Evolutionary conservation across 2,797 vertebrate genomes (phyloP).

Genomic region (Diplodus puntazzo): DNA sequence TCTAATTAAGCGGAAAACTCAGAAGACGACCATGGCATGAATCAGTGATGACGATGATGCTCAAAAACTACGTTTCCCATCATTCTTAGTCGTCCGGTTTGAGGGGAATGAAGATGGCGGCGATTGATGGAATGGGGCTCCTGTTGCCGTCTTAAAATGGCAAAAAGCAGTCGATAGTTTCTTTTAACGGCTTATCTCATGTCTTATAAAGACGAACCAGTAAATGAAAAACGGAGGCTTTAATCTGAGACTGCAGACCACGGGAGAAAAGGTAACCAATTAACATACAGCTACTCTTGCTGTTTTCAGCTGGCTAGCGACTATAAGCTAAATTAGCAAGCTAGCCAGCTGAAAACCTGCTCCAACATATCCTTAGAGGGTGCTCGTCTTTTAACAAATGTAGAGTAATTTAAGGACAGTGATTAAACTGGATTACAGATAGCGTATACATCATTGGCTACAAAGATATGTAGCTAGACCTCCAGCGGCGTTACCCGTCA

Average conservation of each 20-base stretch:
- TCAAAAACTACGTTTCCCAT: conserved; percentile 76
- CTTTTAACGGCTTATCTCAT: conserved; percentile 7
- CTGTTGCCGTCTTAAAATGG: conserved; percentile 69
- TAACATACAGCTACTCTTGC: background rate
- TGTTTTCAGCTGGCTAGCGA: conserved; percentile 39
- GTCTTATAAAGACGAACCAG: background rate
- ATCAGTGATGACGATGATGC: background rate
- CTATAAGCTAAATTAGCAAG: conserved; percentile 47
- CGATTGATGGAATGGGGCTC: conserved; percentile 73
- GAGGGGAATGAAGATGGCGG: conserved; percentile 83
- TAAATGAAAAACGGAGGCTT: conserved; percentile 2
- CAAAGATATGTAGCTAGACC: rapidly evolving
- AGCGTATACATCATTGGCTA: rapidly evolving
- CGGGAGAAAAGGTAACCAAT: conserved; percentile 56
- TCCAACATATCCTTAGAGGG: conserved; percentile 5
- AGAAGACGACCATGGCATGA: background rate
- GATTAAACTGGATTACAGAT: too few species aligned
- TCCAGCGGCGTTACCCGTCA: too few species aligned
- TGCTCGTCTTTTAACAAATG: background rate
- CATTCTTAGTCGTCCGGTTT: conserved; percentile 59
- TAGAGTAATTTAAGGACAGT: rapidly evolving
- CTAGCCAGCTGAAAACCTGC: conserved; percentile 39
- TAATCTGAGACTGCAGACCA: background rate
- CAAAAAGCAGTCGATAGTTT: conserved; percentile 15
- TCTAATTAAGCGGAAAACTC: background rate